Conservation (phyloP, 2,888 invertebrate species). For the Ariolimax columbianus region DNA sequence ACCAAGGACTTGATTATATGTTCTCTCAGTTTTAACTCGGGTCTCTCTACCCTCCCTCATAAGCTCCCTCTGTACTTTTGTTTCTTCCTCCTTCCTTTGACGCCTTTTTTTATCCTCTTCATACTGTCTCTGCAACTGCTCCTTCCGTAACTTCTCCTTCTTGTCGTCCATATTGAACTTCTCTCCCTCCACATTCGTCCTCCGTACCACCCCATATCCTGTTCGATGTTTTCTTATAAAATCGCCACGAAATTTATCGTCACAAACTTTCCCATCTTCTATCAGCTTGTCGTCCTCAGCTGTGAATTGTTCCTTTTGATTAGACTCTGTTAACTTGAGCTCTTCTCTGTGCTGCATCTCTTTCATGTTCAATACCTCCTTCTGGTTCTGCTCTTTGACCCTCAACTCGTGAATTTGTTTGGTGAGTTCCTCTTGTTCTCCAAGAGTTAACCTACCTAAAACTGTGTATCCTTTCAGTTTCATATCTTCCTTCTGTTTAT, state of each 20-base stretch:
- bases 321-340: not conserved
- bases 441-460: not conserved
- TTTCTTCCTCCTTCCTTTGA: constrained; percentile 25
- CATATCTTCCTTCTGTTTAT: constrained; percentile 18
- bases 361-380: not conserved
- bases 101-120: constrained; percentile 25
- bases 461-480: not conserved
- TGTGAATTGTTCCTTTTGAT: not conserved
- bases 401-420: not conserved
- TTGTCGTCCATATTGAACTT: not conserved
- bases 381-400: not conserved
- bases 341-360: constrained; percentile 9
- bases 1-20: no score
- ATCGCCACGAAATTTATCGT: not conserved
- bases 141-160: constrained; percentile 36
- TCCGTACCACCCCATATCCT: not conserved
- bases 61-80: not conserved
- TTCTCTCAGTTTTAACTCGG: no score
- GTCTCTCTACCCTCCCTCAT: no score
- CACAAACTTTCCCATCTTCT: not conserved
- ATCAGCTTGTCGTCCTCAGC: not conserved
- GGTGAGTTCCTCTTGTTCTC: not conserved
- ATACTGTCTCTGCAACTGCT: constrained; percentile 29
- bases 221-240: not conserved
- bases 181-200: not conserved